Evolutionary conservation across 2,797 vertebrate species (phyloP).

Genomic region (Ctenopoma kingsleyae): DNA sequence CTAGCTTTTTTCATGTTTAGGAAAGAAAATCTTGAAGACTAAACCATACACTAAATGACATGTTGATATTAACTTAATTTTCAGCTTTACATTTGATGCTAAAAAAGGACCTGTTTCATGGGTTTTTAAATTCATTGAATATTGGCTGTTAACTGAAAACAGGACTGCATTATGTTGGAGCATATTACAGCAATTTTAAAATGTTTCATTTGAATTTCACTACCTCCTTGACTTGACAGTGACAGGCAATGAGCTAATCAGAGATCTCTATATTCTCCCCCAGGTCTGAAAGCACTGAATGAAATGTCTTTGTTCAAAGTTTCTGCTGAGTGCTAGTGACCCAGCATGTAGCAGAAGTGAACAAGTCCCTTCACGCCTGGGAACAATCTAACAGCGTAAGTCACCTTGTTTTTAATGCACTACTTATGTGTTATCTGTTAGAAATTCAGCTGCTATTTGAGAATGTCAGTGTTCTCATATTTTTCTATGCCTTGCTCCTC

Average conservation of each 20-base stretch:
- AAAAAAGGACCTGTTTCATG: neutral
- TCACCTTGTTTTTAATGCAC: neutral
- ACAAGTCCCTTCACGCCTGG: constrained; percentile 88
- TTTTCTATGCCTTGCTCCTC: constrained; percentile 17
- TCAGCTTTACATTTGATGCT: neutral
- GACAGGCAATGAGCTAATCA: constrained; percentile 26
- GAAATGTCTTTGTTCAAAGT: constrained; percentile 62
- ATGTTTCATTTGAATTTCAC: constrained; percentile 3
- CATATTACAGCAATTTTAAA: neutral
- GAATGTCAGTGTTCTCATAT: constrained; percentile 6
- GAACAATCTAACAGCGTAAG: constrained; percentile 76
- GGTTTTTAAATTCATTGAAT: neutral
- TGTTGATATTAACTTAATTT: neutral
- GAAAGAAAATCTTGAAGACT: neutral
- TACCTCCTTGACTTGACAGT: neutral
- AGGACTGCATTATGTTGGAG: neutral
- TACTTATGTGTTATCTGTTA: neutral
- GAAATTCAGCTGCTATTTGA: constrained; percentile 2
- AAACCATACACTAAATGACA: neutral
- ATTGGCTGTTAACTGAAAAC: neutral
- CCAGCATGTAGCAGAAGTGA: constrained; percentile 88
- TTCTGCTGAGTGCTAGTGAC: constrained; percentile 62
- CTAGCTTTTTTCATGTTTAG: neutral
- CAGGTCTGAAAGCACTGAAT: constrained; percentile 81
- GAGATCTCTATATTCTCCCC: constrained; percentile 58